These are phyloP conservation scores for Bovichtus diacanthus DNA, from an alignment of 2,797 vertebrate species.

Conservation along the genomic window DNA sequence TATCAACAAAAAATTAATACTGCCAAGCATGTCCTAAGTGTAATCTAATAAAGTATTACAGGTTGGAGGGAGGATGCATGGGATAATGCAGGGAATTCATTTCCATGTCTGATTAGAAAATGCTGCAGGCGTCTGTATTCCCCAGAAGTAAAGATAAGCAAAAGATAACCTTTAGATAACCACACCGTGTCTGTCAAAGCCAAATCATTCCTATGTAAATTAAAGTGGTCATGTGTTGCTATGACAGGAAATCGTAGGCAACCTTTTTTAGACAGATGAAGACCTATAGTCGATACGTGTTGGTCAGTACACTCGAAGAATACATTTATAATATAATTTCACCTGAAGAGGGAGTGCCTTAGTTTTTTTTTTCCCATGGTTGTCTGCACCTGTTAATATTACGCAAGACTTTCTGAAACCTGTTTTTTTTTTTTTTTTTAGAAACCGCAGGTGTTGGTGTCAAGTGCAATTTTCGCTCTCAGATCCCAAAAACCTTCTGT, in stretches of 20 bases:
- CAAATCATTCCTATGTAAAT: conserved; percentile 31
- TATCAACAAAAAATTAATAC: background rate
- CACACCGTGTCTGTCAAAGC: conserved; percentile 12
- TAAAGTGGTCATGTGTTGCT: conserved; percentile 1
- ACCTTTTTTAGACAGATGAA: too few relatives aligned
- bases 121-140: conserved; percentile 36
- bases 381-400: too few relatives aligned
- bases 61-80: conserved; percentile 13
- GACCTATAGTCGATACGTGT: too few relatives aligned
- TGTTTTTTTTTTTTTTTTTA: too few relatives aligned
- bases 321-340: too few relatives aligned
- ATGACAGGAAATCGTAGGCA: background rate
- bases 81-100: conserved; percentile 21
- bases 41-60: conserved; percentile 30
- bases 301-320: too few relatives aligned
- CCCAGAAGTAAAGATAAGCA: conserved; percentile 28
- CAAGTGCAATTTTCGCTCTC: background rate
- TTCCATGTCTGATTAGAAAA: conserved; percentile 33
- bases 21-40: background rate
- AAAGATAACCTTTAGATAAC: conserved; percentile 47
- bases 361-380: too few relatives aligned
- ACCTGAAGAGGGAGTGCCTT: too few relatives aligned
- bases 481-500: background rate
- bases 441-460: conserved; percentile 17
- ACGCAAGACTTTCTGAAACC: too few relatives aligned